These are phyloP conservation scores for Zaprionus capensis DNA, from an alignment of 1,140 invertebrate species.

Conservation along the genomic window DNA sequence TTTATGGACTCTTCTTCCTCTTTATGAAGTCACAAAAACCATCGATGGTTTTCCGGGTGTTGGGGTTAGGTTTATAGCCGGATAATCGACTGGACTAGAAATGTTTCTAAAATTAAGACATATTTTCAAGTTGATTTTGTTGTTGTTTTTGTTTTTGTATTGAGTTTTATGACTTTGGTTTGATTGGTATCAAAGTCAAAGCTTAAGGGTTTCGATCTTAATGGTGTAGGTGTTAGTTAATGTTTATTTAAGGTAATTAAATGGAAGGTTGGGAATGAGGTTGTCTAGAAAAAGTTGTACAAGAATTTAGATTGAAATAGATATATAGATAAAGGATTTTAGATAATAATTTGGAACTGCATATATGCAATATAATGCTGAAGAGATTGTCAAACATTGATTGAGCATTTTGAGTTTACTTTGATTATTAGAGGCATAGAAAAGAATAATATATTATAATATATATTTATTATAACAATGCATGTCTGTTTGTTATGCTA, in stretches of 20 bases:
- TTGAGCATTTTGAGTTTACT: too few relatives aligned
- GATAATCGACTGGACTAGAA: slow-evolving; percentile 17
- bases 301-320: too few relatives aligned
- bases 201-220: neutral
- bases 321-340: too few relatives aligned
- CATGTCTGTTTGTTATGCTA: too few relatives aligned
- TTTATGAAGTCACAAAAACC: slow-evolving; percentile 43
- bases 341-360: too few relatives aligned
- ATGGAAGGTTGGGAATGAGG: too few relatives aligned
- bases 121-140: neutral
- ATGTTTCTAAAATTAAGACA: slow-evolving; percentile 5
- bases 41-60: slow-evolving; percentile 9
- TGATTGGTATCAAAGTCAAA: neutral
- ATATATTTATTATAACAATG: too few relatives aligned
- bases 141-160: neutral
- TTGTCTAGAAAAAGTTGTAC: too few relatives aligned
- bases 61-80: slow-evolving; percentile 21
- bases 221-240: neutral
- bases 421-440: too few relatives aligned
- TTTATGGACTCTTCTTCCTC: slow-evolving; percentile 48
- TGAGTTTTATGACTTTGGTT: neutral
- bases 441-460: too few relatives aligned
- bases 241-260: neutral
- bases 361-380: too few relatives aligned
- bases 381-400: too few relatives aligned